Evolutionary conservation across 1,140 invertebrate genomes (phyloP).

Genomic region (Laupala kohalensis): DNA sequence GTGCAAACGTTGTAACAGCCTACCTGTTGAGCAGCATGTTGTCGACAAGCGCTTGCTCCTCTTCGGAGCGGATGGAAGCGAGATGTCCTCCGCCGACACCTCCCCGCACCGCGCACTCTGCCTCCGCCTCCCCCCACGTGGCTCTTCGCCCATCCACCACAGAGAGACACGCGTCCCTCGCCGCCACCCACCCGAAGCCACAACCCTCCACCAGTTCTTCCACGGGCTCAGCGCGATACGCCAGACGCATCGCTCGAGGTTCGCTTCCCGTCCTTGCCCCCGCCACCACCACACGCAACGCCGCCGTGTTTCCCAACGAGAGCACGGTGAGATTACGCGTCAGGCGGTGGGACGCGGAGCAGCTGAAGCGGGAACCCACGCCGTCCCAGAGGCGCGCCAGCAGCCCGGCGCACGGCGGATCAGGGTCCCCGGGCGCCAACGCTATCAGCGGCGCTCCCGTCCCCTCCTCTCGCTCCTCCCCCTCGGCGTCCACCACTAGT

Average conservation of each 20-base stretch:
- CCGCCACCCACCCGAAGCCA: slow-evolving; percentile 46
- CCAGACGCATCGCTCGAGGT: slow-evolving; percentile 22
- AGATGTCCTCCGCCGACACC: slow-evolving; percentile 43
- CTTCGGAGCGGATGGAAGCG: slow-evolving; percentile 42
- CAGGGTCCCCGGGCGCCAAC: neutral
- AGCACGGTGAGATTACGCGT: slow-evolving; percentile 22
- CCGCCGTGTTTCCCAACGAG: slow-evolving; percentile 3
- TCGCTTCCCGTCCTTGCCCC: no score
- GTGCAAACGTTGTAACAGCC: no score
- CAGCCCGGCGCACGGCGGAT: slow-evolving; percentile 33
- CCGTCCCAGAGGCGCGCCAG: slow-evolving; percentile 38
- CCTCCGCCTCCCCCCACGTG: slow-evolving; percentile 48
- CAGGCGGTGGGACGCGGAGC: slow-evolving; percentile 36
- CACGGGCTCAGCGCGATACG: slow-evolving; percentile 34
- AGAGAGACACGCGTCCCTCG: slow-evolving; percentile 45
- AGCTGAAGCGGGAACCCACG: slow-evolving; percentile 37
- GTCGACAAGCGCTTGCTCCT: slow-evolving; percentile 43
- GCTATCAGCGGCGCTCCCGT: neutral
- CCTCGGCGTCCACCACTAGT: slow-evolving; percentile 23
- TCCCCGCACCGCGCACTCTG: slow-evolving; percentile 41
- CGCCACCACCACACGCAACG: neutral
- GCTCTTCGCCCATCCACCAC: slow-evolving; percentile 37
- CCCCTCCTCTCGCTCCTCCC: neutral
- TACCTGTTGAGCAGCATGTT: slow-evolving; percentile 44
- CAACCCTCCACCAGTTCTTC: slow-evolving; percentile 40